Base-by-base conservation (phyloP, 2,797 vertebrate species). In the Sebastes vulpes region DNA sequence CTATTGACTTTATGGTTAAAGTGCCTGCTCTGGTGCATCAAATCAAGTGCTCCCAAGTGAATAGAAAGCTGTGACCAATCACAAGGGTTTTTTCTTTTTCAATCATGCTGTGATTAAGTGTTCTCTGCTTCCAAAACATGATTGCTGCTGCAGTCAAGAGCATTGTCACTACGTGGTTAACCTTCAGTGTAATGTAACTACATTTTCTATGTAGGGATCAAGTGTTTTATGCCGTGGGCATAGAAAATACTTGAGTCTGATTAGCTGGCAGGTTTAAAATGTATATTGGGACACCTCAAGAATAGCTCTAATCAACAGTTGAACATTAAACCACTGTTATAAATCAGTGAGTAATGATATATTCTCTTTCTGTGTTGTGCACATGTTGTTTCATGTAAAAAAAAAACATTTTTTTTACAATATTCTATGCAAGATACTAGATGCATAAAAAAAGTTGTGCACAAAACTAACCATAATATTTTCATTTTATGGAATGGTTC, bases 61-160 rank as follows among this genome's bases (percentile, higher is more conserved):
- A 60, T 58, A 56, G 16, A 66, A 69, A 67, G 23, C 28, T 71
- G 70, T 64, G 25, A 56, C 46, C 61, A 63, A 31, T 77, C 53
- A 57, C 28, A 31, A 42, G 31, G 46, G 9, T 68, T 66, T 72
- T 54, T 63, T 11, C 66, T n/a, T 58, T 50, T 63, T 69, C 20
- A 35, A 7, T 68, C 54, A 31, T 1, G 7, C 29, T 54, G 32
- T 38, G 66, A 73, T 68, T 12, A 53, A 69, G 5, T 72, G n/a
- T 32, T 77, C 16, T 65, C 9, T 64, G 46, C 48, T 65, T 71
- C 29, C 20, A 42, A 79, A 76, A 60, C 35, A 29, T 28, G 53
- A 60, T 66, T 69, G 25, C 54, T 61, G 57, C 32, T 72, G 4
- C 35, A 58, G 64, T 6, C 57, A 29, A 35, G 7, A 59, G 10